Conservation (phyloP, 2,797 vertebrate species). For the Paramormyrops hopkinsi region DNA sequence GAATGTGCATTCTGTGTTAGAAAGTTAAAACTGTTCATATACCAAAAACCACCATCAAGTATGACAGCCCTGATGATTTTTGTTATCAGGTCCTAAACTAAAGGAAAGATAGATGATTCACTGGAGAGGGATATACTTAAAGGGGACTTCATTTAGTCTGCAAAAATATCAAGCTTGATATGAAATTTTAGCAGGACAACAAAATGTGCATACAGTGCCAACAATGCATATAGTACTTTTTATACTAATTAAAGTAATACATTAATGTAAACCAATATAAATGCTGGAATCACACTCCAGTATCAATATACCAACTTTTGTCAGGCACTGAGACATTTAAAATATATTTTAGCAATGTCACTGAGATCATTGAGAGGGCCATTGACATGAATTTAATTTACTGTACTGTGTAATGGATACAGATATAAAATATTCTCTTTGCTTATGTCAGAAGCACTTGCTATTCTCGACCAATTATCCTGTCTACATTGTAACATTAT, state of each 20-base stretch:
- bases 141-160: background rate
- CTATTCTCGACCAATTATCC: background rate
- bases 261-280: background rate
- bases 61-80: background rate
- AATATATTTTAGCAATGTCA: background rate
- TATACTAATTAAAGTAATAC: background rate
- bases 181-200: background rate
- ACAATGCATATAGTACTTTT: background rate
- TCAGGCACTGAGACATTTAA: background rate
- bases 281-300: background rate
- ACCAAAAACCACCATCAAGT: background rate
- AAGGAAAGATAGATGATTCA: background rate
- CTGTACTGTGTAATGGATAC: background rate
- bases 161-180: background rate
- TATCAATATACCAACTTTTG: background rate
- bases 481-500: background rate
- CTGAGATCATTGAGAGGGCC: background rate
- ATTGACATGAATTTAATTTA: background rate
- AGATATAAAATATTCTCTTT: background rate
- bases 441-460: background rate
- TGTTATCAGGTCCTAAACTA: background rate
- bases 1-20: background rate
- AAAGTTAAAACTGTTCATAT: background rate
- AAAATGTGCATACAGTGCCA: background rate
- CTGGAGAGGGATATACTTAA: background rate